Conservation (phyloP, 2,113 vertebrate species). For the Typhlomys cinereus region DNA sequence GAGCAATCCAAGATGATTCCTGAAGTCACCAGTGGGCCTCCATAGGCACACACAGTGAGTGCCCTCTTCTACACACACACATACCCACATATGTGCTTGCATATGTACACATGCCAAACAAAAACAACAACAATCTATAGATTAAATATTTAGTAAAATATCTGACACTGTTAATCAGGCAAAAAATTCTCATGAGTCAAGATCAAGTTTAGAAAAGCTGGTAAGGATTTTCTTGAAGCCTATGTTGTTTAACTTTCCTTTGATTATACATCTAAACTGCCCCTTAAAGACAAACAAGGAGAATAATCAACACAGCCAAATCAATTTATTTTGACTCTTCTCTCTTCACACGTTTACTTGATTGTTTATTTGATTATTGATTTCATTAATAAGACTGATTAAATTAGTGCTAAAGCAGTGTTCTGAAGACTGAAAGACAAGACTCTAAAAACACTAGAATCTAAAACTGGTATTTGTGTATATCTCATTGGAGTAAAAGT, state of each 20-base stretch:
- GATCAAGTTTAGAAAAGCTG: not conserved
- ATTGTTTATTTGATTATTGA: not conserved
- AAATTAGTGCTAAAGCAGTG: not conserved
- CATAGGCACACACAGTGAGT: too few species aligned
- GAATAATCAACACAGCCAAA: not conserved
- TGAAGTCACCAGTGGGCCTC: too few species aligned
- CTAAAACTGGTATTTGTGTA: not conserved
- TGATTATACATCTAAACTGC: not conserved
- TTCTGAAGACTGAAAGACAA: not conserved
- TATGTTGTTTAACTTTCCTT: not conserved
- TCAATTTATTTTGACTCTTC: not conserved
- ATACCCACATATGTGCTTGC: too few species aligned
- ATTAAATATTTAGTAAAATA: not conserved
- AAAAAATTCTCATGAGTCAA: not conserved
- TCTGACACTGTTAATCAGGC: not conserved
- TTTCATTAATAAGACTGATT: not conserved
- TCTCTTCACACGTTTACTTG: not conserved
- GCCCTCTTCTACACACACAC: too few species aligned
- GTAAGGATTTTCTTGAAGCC: not conserved
- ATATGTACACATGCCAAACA: too few species aligned
- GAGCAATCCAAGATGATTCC: too few species aligned
- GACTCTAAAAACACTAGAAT: not conserved
- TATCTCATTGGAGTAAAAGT: constrained; percentile 12
- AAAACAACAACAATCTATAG: too few species aligned
- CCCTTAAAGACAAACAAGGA: not conserved